A percentile compares a stretch with the other conserved stretches of the same genome.
Evolutionary conservation across 2,113 vertebrate species (phyloP).

Genomic region (Poeciliopsis occidentalis): DNA sequence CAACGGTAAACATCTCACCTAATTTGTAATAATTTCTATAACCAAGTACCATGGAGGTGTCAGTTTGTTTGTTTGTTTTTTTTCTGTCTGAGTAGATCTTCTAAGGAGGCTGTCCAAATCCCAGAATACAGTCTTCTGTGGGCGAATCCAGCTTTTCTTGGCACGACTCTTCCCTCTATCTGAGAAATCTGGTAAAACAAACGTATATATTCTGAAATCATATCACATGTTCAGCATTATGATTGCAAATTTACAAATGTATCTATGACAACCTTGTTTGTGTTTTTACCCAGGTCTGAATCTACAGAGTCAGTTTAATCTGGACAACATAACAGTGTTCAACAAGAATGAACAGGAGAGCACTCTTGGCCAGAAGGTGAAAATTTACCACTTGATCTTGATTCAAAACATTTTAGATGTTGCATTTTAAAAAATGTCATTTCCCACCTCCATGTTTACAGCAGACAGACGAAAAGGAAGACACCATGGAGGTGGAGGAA

Average conservation of each 20-base stretch:
- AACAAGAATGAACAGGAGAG: constrained; percentile 98
- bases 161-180: constrained; percentile 96
- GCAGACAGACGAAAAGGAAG: constrained; percentile 91
- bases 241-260: not conserved
- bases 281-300: constrained; percentile 86
- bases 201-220: not conserved
- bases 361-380: constrained; percentile 94
- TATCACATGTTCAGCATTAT: not conserved
- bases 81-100: constrained; percentile 84
- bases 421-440: fast-evolving
- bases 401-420: not conserved
- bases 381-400: not conserved
- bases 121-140: constrained; percentile 98
- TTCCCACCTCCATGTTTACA: constrained; percentile 50
- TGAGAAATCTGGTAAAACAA: constrained; percentile 90
- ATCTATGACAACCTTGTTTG: not conserved
- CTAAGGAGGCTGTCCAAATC: constrained; percentile 96
- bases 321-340: constrained; percentile 97
- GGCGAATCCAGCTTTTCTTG: constrained; percentile 96
- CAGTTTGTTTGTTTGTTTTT: not conserved
- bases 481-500: constrained; percentile 96
- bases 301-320: constrained; percentile 97
- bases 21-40: not conserved
- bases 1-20: constrained; percentile 87
- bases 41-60: not conserved